phyloP scores from a whole-genome alignment of 2,797 vertebrate species.

The Acestrorhynchus altus region DNA sequence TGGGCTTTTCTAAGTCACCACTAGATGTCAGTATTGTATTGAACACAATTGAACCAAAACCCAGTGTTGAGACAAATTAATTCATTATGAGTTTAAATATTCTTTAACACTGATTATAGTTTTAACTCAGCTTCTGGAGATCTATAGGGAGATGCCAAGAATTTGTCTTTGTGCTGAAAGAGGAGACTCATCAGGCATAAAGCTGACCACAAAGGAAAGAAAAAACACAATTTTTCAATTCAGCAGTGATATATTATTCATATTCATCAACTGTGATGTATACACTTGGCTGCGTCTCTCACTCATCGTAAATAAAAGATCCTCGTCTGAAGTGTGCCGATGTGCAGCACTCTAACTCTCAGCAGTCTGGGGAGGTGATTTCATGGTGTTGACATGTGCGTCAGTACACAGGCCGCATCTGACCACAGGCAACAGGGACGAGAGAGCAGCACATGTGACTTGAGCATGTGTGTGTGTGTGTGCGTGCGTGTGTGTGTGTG shows the following conservation, averaged over 20 bases:
- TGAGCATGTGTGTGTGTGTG: no score
- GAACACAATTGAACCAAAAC: constrained; percentile 10
- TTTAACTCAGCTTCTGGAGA: no score
- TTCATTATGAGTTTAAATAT: no score
- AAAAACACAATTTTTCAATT: not conserved
- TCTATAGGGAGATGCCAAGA: no score
- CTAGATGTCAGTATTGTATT: constrained; percentile 61
- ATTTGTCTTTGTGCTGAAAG: no score
- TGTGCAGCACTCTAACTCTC: not conserved
- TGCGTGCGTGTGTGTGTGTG: not conserved
- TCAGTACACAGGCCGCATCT: constrained; percentile 3
- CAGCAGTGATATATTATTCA: not conserved
- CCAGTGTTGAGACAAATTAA: no score
- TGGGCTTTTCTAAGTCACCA: constrained; percentile 35
- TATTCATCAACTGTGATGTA: not conserved
- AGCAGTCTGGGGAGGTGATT: not conserved
- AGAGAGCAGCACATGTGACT: constrained; percentile 14
- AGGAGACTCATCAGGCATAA: not conserved
- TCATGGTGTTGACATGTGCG: constrained; percentile 8
- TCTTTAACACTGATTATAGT: no score
- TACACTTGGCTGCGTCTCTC: not conserved
- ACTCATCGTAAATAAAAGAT: constrained; percentile 12
- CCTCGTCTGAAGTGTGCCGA: not conserved
- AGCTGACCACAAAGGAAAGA: not conserved
- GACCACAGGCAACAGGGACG: not conserved